Conservation (phyloP, 2,113 vertebrate species). For the Chlamydotis undulata region DNA sequence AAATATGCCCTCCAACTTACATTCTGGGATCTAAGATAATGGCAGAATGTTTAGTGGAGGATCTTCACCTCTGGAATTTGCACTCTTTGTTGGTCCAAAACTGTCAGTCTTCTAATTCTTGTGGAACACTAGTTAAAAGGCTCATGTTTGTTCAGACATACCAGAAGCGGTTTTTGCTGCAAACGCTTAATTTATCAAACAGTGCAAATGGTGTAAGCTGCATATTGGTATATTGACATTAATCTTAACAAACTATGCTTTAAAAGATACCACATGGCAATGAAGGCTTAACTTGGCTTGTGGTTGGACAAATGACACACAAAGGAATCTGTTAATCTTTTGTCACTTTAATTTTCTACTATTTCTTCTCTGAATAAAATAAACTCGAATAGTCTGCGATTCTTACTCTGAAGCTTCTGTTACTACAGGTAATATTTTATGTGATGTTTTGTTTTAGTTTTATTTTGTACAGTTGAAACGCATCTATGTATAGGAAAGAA, state of each 20-base stretch:
- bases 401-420: background rate
- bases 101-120: background rate
- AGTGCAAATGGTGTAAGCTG: background rate
- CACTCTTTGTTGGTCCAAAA: background rate
- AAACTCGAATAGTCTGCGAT: background rate
- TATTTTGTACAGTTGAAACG: background rate
- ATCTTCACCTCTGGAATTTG: background rate
- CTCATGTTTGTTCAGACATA: background rate
- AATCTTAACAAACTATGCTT: background rate
- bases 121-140: background rate
- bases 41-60: background rate
- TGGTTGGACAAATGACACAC: background rate
- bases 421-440: background rate
- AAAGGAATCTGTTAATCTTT: background rate
- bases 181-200: background rate
- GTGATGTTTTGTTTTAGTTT: background rate
- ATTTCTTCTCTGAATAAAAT: background rate
- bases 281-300: background rate
- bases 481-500: background rate
- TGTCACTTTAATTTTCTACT: background rate
- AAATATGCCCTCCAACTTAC: background rate
- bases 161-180: background rate
- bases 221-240: background rate
- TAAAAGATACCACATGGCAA: background rate
- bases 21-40: background rate